Conservation (phyloP, 2,113 vertebrate genomes). For the Pollimyrus isidori region DNA sequence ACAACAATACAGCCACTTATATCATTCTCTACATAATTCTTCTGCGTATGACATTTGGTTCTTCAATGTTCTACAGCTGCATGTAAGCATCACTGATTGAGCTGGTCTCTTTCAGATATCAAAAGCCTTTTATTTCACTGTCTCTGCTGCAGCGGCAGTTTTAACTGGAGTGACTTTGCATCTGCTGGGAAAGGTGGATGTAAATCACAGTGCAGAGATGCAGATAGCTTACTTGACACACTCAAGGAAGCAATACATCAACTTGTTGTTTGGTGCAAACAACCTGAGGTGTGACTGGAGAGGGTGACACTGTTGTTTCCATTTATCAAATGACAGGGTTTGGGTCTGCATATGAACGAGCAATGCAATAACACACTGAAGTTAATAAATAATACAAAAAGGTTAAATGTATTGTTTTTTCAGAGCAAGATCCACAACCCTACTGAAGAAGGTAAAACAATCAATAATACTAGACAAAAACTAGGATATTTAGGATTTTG, state of each 20-base stretch:
- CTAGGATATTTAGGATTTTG: neutral
- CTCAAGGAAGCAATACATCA: conserved; percentile 18
- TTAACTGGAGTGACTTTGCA: neutral
- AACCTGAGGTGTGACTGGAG: neutral
- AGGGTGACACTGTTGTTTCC: neutral
- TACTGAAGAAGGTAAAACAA: neutral
- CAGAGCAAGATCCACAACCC: neutral
- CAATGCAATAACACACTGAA: neutral
- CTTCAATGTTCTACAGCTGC: neutral
- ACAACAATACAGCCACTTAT: neutral
- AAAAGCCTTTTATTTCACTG: neutral
- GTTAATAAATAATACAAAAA: neutral
- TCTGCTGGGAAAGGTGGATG: neutral
- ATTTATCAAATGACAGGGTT: conserved; percentile 18
- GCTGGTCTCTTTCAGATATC: neutral
- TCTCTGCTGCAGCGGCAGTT: neutral
- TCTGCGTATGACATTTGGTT: neutral
- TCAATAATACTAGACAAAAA: neutral
- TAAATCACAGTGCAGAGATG: conserved; percentile 20
- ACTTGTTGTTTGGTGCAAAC: conserved; percentile 16
- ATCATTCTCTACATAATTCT: neutral
- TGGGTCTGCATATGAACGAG: neutral
- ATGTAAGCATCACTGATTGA: neutral
- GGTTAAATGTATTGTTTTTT: conserved; percentile 4
- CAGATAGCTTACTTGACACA: conserved; percentile 18